These are phyloP conservation scores for Echinops telfairi DNA, from an alignment of 2,113 vertebrate genomes.

Conservation along the genomic window DNA sequence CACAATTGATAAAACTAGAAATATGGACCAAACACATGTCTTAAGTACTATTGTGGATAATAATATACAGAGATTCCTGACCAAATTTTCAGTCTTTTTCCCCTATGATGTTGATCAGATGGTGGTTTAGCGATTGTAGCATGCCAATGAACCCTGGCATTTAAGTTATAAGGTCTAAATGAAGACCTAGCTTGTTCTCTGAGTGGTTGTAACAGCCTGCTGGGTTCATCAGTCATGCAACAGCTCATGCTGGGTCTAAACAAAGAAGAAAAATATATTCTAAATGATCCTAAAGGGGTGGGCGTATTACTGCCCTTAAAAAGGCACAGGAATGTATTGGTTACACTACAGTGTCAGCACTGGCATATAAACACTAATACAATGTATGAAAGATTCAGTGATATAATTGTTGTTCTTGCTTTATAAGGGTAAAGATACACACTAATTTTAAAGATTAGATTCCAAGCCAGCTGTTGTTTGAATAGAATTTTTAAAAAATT, in stretches of 20 bases:
- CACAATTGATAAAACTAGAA: neutral
- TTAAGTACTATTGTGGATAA: neutral
- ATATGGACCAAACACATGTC: neutral
- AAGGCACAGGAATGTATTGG: accelerated
- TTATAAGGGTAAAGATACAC: neutral
- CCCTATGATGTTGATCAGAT: slow-evolving; percentile 17
- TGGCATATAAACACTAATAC: neutral
- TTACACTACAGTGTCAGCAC: neutral
- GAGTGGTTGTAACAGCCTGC: slow-evolving; percentile 59
- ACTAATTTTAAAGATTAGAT: neutral
- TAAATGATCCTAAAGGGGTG: neutral
- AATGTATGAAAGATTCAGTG: neutral
- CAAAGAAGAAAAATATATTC: slow-evolving; percentile 39
- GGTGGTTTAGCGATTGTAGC: slow-evolving; percentile 4
- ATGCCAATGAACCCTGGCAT: slow-evolving; percentile 35
- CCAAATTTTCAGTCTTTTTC: neutral
- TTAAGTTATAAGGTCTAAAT: slow-evolving; percentile 73
- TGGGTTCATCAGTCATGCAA: slow-evolving; percentile 67
- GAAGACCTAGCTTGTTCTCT: slow-evolving; percentile 69
- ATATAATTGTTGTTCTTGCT: neutral
- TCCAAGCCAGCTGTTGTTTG: neutral
- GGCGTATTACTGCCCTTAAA: neutral
- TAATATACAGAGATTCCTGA: neutral
- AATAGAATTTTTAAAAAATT: neutral
- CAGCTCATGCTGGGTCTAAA: slow-evolving; percentile 19